Evolutionary conservation across 2,113 vertebrate genomes (phyloP), one percentile per base, ranked within the genome.

Genomic region (Vicugna pacos): DNA sequence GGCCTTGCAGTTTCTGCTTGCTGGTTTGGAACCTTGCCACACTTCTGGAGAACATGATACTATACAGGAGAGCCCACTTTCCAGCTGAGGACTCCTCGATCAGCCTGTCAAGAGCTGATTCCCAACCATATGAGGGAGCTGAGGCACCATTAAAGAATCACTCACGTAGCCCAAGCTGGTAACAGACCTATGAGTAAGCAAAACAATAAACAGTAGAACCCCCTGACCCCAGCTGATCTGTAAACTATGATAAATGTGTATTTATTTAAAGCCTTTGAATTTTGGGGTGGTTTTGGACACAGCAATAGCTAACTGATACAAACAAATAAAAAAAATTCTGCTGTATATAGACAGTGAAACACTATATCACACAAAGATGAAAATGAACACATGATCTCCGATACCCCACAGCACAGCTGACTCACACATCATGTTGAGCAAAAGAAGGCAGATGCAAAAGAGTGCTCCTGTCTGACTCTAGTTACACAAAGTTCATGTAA

Each of bases 261-360:
- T 82, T 52, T 80, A 54, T 42, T 86, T 75, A 89, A 90, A 69
- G 20, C 46, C 52, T 81, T 70, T 82, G 54, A 58, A 72, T 46
- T 83, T 83, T 0, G 16, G 2, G 22, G 32, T 83, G 17, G 10
- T 79, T 77, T 89, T 26, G 48, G 70, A 48, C 17, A 89, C 35
- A 70, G 62, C 35, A 81, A 46, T 79, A 93, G 42, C 50, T 88
- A 70, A 79, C 76, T 58, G 54, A 88, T 70, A 72, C 14, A 70
- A 83, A 91, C 42, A n/a, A 82, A 91, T 77, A n/a, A 30, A 77
- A n/a, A 72, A 70, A 86, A 60, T 60, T 86, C 42, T 62, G 52
- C 3, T 56, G 35, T 64, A 42, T 65, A 79, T 76, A 93, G 35
- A 79, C 32, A 89, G 35, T 22, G 13, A 69, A 81, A 81, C 75